Base-by-base conservation (phyloP, 2,888 invertebrate genomes). In the Lithophane leautieri region DNA sequence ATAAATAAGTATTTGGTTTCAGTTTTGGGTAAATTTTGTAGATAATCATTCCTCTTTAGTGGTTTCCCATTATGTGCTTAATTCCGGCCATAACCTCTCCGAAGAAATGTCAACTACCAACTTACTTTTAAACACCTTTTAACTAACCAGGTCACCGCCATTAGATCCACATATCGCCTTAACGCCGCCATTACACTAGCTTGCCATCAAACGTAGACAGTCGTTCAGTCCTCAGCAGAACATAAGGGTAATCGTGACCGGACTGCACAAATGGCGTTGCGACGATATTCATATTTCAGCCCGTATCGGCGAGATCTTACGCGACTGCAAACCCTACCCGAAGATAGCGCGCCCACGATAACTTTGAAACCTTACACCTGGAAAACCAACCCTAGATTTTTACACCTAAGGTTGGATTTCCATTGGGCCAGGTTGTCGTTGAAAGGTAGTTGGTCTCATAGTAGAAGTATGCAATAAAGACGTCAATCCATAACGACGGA, bases 281-380 rank as follows among this genome's bases (percentile, higher is more conserved):
- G 91, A 92, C 90, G 90, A 93, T 93, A 94, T 93, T 93, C 93
- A 93, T 93, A 93, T 93, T 93, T 93, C 90, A 92, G 86, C 73
- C 83, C 87, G 89, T 92, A 93, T 92, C 91, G 90, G 88, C 81
- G 84, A 90, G 90, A 91, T 91, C 89, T 87, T 85, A 89, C 89
- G 88, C 86, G 78, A 89, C 87, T 91, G 89, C 88, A 89, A 83
- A 86, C 80, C 78, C 65, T 81, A 85, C 78, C 82, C 88, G 72
- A 74, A 88, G 81, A 85, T 80, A 86, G 71, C 78, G 56, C 71
- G 75, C 58, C 78, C 79, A 82, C 79, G 82, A 80, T 79, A 83
- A 74, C 82, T 82, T 76, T 25, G 50, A 14, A n/a, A 70, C 25
- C 12, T 25, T 19, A 12, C 22, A 50, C 52, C 28, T 28, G 63